Percentiles rank a stretch among this genome's conserved stretches.
Conservation (phyloP, 2,113 vertebrate genomes). For the Phaethornis superciliosus region DNA sequence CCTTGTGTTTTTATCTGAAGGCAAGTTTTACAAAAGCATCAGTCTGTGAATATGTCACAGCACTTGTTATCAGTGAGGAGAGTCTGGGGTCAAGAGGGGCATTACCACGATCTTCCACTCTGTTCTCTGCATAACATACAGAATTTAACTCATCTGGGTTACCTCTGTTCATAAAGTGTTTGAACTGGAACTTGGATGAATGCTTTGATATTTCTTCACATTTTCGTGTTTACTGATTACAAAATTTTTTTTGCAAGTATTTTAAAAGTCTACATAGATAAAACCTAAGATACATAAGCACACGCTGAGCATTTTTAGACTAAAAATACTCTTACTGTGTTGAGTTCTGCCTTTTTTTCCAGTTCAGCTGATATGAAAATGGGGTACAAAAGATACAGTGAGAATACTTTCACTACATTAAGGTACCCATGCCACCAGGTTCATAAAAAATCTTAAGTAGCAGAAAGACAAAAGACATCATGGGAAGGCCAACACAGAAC, state of each 20-base stretch:
- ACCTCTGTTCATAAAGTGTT: neutral
- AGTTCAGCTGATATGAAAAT: neutral
- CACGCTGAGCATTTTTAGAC: neutral
- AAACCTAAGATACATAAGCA: neutral
- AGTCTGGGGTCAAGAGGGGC: neutral
- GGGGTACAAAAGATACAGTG: neutral
- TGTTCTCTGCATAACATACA: neutral
- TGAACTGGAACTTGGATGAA: neutral
- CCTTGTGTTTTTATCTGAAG: slow-evolving; percentile 54
- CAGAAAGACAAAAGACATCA: neutral
- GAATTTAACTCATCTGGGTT: neutral
- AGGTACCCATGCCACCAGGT: neutral
- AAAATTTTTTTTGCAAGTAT: neutral
- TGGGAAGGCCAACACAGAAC: neutral
- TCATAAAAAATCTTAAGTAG: neutral
- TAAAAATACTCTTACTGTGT: neutral
- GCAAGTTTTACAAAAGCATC: slow-evolving; percentile 19
- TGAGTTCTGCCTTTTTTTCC: neutral
- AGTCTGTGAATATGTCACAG: slow-evolving; percentile 15
- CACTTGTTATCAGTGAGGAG: slow-evolving; percentile 39
- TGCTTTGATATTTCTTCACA: neutral
- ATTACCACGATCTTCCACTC: neutral
- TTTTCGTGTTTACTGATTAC: neutral
- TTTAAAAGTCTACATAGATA: neutral
- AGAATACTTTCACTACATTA: neutral